phyloP scores from a whole-genome alignment of 2,797 vertebrate genomes.

The Hippopotamyrus pictus region DNA sequence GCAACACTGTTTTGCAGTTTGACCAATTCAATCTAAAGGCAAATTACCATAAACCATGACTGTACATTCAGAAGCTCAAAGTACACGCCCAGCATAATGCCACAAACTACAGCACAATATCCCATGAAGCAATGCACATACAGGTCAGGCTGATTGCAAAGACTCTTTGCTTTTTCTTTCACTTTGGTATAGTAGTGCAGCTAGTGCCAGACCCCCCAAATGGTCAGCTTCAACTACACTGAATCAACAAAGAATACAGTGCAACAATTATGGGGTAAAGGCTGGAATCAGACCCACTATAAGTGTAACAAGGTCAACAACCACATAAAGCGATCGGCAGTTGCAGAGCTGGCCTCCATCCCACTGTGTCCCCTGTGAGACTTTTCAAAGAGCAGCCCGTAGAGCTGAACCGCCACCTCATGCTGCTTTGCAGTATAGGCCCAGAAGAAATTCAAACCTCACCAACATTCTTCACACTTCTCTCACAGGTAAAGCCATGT shows the following conservation, averaged over 20 bases:
- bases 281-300: neutral
- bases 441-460: neutral
- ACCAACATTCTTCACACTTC: neutral
- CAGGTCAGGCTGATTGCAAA: neutral
- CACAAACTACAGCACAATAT: neutral
- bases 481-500: neutral
- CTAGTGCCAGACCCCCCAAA: neutral
- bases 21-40: neutral
- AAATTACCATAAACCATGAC: neutral
- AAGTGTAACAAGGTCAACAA: neutral
- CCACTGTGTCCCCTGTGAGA: neutral
- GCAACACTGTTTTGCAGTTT: neutral
- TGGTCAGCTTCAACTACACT: neutral
- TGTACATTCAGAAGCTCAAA: neutral
- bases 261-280: neutral
- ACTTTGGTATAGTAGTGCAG: neutral
- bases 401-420: neutral
- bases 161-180: neutral
- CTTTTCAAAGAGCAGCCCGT: neutral
- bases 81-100: neutral
- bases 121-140: neutral
- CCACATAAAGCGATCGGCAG: neutral
- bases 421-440: neutral
- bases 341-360: neutral
- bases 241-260: neutral